Evolutionary conservation across 2,113 vertebrate species (phyloP).

Genomic region (Eonycteris spelaea): DNA sequence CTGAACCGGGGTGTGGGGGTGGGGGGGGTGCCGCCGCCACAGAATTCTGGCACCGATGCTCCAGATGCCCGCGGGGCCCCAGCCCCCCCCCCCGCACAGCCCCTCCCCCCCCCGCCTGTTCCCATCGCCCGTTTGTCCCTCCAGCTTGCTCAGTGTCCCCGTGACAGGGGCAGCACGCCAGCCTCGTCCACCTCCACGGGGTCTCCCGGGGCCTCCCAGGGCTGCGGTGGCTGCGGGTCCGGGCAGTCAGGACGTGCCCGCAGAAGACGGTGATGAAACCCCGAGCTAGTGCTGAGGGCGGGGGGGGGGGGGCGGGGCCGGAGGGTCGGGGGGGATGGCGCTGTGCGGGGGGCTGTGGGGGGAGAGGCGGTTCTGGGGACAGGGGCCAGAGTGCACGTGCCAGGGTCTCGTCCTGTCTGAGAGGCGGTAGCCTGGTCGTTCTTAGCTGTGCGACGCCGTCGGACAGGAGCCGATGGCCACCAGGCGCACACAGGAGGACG

Average conservation of each 20-base stretch:
- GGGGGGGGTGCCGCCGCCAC: too few species aligned
- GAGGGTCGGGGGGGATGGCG: too few species aligned
- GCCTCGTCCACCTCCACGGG: too few species aligned
- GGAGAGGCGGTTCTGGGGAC: not conserved
- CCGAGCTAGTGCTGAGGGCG: not conserved
- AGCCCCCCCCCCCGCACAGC: too few species aligned
- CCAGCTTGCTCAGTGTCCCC: not conserved
- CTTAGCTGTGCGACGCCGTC: fast-evolving
- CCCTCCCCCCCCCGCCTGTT: too few species aligned
- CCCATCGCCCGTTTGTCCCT: too few species aligned
- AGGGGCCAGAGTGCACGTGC: not conserved
- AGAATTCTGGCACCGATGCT: too few species aligned
- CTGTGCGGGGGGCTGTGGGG: too few species aligned
- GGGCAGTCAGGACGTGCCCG: not conserved
- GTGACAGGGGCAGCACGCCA: not conserved
- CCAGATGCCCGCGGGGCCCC: too few species aligned
- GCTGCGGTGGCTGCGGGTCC: not conserved
- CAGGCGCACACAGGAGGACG: not conserved
- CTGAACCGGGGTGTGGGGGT: too few species aligned
- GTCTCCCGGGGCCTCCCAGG: not conserved
- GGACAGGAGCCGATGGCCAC: not conserved
- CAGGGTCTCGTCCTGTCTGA: fast-evolving
- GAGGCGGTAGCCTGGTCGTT: fast-evolving
- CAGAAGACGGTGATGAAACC: not conserved
- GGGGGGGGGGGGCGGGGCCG: too few species aligned